Evolutionary conservation across 2,888 invertebrate genomes (phyloP), one percentile per base, ranked within the genome.

Genomic region (Teleiodes luculella): DNA sequence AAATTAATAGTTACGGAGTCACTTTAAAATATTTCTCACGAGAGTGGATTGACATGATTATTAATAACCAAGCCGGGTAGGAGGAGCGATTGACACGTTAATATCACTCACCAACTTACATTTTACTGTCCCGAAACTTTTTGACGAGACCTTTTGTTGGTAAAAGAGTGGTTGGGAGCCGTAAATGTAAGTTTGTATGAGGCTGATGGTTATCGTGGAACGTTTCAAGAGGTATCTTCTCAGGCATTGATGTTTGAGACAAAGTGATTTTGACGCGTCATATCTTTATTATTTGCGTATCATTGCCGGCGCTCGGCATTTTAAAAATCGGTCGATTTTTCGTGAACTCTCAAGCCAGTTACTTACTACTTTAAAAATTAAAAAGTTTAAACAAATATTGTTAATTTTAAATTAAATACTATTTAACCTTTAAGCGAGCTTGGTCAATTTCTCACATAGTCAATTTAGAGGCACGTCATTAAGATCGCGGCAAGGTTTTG

Each of bases 61-160:
- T 85, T 86, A 85, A 84, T 84, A 84, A 78, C 72, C 68, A 69
- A 50, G 67, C 76, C 62, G 59, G 58, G 75, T 69, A 76, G 80
- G 80, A 85, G 83, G 83, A 74, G 84, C 84, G 80, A 79, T 86
- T 84, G 86, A 86, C 86, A 84, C 83, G 73, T 87, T 85, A 85
- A 83, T 83, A 80, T 76, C 62, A 63, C 64, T 62, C 54, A 72
- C 78, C 64, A 70, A 60, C 31, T 56, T 61, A 58, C 39, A 6
- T 51, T 64, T 6, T 51, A 6, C 39, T 47, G 20, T n/a, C 30
- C 28, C 1, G 31, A 30, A 33, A 47, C 2, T 1, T 28, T 16
- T 13, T 10, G 3, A 8, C 7, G 0, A 13, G 13, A 10, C 7
- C 1, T 3, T 28, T 35, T 50, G 16, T 47, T 10, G 33, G n/a